phyloP scores from a whole-genome alignment of 2,113 vertebrate species.

The Verasper variegatus region DNA sequence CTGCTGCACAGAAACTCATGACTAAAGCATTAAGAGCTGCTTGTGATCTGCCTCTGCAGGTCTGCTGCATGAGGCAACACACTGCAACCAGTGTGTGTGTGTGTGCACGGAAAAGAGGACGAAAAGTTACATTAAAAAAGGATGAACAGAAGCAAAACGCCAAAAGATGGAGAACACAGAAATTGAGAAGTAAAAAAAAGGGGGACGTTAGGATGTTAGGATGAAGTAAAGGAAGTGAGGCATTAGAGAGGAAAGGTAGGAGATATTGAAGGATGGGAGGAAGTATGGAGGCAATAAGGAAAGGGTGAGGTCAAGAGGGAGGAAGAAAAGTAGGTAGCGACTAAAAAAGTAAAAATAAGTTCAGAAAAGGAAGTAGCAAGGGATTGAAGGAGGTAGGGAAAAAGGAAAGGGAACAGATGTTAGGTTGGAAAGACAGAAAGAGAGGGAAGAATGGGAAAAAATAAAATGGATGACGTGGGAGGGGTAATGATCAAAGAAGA shows the following conservation, averaged over 20 bases:
- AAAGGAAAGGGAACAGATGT: neutral
- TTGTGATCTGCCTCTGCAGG: constrained; percentile 34
- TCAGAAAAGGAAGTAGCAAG: no score
- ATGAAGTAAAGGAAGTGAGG: neutral
- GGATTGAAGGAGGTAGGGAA: no score
- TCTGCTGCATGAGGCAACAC: constrained; percentile 67
- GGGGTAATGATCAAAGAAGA: neutral
- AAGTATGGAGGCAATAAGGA: neutral
- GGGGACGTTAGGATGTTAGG: neutral
- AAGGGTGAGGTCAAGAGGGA: neutral
- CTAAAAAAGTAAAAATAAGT: no score
- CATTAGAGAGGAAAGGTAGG: neutral
- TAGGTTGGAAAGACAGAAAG: neutral
- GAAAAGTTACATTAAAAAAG: neutral
- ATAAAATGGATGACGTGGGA: neutral
- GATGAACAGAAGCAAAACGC: neutral
- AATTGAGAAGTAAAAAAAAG: neutral
- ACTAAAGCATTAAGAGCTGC: constrained; percentile 22
- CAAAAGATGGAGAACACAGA: neutral
- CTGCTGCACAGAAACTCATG: constrained; percentile 40
- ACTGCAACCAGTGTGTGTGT: constrained; percentile 31
- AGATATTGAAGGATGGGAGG: no score
- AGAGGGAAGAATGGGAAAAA: neutral
- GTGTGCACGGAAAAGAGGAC: neutral
- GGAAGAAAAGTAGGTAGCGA: no score